A percentile compares a stretch with the other conserved stretches of the same genome.
These are phyloP conservation scores for Fratercula arctica DNA, from an alignment of 2,797 vertebrate species.

Conservation along the genomic window DNA sequence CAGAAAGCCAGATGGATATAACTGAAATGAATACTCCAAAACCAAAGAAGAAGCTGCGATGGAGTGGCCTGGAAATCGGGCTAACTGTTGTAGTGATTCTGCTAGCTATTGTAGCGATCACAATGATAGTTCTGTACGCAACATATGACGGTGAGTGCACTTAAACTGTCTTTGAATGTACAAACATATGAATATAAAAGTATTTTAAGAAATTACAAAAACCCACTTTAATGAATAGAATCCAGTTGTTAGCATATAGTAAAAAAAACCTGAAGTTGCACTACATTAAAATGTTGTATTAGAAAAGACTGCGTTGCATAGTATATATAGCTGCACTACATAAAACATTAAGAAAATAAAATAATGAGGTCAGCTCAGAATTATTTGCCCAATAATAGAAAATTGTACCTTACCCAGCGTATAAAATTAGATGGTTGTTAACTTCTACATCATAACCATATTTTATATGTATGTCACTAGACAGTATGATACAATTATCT, in stretches of 20 bases:
- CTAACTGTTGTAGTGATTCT: constrained; percentile 85
- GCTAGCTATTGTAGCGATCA: constrained; percentile 85
- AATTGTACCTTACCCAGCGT: neutral
- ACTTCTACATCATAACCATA: neutral
- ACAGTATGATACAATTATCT: neutral
- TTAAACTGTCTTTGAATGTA: no score
- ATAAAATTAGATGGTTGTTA: neutral
- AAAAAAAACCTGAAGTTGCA: neutral
- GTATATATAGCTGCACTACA: neutral
- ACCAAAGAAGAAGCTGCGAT: constrained; percentile 84
- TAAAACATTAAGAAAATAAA: neutral
- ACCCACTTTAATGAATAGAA: neutral
- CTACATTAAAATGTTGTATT: neutral
- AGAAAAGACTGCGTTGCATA: neutral
- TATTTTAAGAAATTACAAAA: neutral
- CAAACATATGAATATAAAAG: neutral
- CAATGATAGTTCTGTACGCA: constrained; percentile 88
- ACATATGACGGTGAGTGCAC: constrained; percentile 83
- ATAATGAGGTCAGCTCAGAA: neutral
- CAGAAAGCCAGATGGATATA: constrained; percentile 91
- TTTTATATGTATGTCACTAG: neutral
- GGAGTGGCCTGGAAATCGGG: constrained; percentile 89
- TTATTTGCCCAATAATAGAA: neutral
- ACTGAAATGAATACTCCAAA: constrained; percentile 89
- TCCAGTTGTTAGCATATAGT: neutral